Conservation (phyloP, 2,113 vertebrate genomes). For the Oenanthe melanoleuca region DNA sequence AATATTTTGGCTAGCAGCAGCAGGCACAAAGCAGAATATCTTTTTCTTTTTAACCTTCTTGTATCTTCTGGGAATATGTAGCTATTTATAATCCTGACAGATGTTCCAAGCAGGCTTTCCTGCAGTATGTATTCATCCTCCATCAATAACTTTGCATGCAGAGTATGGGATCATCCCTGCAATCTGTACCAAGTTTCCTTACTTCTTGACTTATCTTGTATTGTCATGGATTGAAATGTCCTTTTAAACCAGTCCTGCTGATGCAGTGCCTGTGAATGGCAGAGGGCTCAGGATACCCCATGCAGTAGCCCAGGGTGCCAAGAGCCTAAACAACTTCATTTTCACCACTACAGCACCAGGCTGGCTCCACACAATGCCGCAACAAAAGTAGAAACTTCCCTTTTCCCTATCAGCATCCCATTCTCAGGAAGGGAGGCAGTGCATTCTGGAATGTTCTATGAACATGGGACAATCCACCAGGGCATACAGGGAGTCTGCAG, state of each 20-base stretch:
- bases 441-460: background rate
- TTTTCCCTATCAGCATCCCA: background rate
- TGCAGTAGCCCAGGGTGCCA: background rate
- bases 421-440: background rate
- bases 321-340: background rate
- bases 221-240: background rate
- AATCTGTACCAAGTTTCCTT: background rate
- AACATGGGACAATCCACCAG: background rate
- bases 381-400: background rate
- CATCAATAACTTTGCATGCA: background rate
- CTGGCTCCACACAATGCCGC: background rate
- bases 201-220: background rate
- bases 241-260: background rate
- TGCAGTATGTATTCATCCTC: background rate
- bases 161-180: background rate
- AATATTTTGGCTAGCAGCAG: background rate
- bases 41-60: background rate
- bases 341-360: background rate
- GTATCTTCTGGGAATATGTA: background rate
- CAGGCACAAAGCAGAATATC: background rate
- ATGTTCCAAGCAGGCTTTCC: background rate
- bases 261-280: background rate
- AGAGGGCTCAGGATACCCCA: background rate
- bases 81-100: slow-evolving; percentile 16
- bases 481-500: background rate